Evolutionary conservation across 2,888 invertebrate species (phyloP).

Genomic region (Drosophila helvetica): DNA sequence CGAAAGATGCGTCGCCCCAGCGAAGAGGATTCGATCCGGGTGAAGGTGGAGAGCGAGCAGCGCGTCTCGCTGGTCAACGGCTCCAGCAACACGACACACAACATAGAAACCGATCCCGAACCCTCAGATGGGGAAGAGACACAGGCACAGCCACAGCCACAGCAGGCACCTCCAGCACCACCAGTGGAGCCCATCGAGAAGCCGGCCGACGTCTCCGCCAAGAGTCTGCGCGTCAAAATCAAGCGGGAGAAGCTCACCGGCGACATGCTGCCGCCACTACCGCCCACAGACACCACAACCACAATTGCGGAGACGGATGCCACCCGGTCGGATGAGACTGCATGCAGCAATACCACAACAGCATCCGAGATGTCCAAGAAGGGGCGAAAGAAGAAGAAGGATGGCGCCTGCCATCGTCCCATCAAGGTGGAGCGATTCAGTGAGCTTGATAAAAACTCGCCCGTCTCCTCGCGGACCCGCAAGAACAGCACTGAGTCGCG

Average conservation of each 20-base stretch:
- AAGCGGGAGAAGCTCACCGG: slow-evolving; percentile 74
- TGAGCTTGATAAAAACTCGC: slow-evolving; percentile 59
- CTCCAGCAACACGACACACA: not conserved
- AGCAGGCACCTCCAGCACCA: not conserved
- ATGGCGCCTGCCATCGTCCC: slow-evolving; percentile 54
- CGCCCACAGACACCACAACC: slow-evolving; percentile 9
- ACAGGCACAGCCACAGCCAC: not conserved
- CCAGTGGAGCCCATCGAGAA: not conserved
- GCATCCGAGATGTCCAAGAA: slow-evolving; percentile 57
- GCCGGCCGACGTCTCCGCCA: slow-evolving; percentile 1
- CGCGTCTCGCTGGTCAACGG: slow-evolving; percentile 67
- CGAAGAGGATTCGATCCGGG: slow-evolving; percentile 45
- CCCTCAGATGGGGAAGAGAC: not conserved
- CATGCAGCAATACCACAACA: slow-evolving; percentile 44
- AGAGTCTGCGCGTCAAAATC: slow-evolving; percentile 61
- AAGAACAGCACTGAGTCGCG: slow-evolving; percentile 52
- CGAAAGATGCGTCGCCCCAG: slow-evolving; percentile 77
- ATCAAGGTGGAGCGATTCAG: slow-evolving; percentile 82
- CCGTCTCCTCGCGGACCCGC: slow-evolving; percentile 78
- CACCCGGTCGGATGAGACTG: slow-evolving; percentile 52
- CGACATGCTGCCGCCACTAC: not conserved
- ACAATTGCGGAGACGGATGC: slow-evolving; percentile 31
- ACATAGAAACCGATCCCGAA: not conserved
- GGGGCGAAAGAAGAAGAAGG: slow-evolving; percentile 73
- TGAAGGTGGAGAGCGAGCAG: slow-evolving; percentile 79